Base-by-base conservation (phyloP, 92 coral and sea anemone genomes). In the Zoanthus sansibaricus region DNA sequence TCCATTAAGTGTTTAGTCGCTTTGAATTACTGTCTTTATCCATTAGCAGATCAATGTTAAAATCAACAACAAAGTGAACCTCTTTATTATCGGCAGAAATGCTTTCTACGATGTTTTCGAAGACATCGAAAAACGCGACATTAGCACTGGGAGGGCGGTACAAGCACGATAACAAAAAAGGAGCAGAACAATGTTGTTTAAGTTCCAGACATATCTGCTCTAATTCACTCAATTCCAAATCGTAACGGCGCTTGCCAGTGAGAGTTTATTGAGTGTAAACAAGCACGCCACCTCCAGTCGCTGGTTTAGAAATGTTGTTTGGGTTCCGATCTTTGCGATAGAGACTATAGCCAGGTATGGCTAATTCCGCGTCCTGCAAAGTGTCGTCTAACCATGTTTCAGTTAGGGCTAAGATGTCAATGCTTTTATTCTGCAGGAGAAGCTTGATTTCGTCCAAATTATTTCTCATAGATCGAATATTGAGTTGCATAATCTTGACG, bases 31-130 rank as follows among this genome's bases (percentile, higher is more conserved):
- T 44, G 67, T 67, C 85, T 52, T 73, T 73, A 11, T 68, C 33
- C 32, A 67, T 68, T 31, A 72, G 32, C 33, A 62, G 55, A 69
- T 87, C 86, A 78, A 83, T 78, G 72, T 78, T 79, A 21, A 80
- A 21, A 25, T 87, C 87, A 58, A 87, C 87, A 13, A 87, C 76
- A 42, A 80, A 45, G 76, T 71, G 75, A 21, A 31, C 69, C 77
- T 80, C 82, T 64, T 88, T 88, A 42, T 72, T 67, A 37, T 88
- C 82, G 10, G 55, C 64, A 37, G 79, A 75, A 25, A 75, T 16
- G 30, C 62, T 20, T 37, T 37, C 42, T 4, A 37, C 42, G 4
- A 37, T 37, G 42, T 37, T 37, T 37, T 37, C 4, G 42, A 37
- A 1, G 42, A 37, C 42, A 37, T 37, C 42, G 42, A 37, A 37